Evolutionary conservation across 2,113 vertebrate genomes (phyloP), one percentile per base, ranked within the genome.

Genomic region (Talpa occidentalis): DNA sequence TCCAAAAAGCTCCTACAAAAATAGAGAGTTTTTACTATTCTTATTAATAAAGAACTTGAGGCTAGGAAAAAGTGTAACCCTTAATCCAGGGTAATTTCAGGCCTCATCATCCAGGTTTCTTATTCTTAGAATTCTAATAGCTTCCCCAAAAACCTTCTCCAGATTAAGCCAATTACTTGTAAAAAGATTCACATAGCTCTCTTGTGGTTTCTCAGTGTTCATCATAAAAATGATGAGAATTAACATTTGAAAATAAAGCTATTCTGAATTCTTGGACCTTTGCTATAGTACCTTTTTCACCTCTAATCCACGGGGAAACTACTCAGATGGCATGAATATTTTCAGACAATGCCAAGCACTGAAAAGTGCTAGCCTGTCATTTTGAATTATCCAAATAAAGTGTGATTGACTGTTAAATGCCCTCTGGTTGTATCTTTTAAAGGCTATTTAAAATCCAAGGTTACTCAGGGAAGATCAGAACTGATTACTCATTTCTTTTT

Each of bases 91-190:
- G 67, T 82, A 73, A 93, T 88, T 95, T 84, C 78, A 90, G 44
- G 73, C 62, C 56, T 92, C 91, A 92, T 88, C 54, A 74, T 70
- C 28, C 54, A 44, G 59, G 49, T n/a, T 66, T 80, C 91, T 91
- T 66, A 62, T 60, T 94, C 80, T 97, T 87, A 80, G 30, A 70
- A 83, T 95, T 93, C 70, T 93, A 93, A 37, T 72, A 87, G 89
- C 52, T 92, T 94, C 73, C 90, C 83, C 78, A 95, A 88, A 91
- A 77, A 47, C 8, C 56, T 87, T 54, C 44, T 87, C 64, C 59
- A 86, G 77, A 96, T 84, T 94, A 95, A 90, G 28, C 40, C 76
- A 91, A 95, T 97, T 95, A 97, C 94, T 95, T 95, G 83, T 93
- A 89, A 80, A 95, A 95, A 95, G 93, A 76, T 84, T 93, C 96